Base-by-base conservation (phyloP, 2,797 vertebrate genomes). In the Lerista edwardsae region DNA sequence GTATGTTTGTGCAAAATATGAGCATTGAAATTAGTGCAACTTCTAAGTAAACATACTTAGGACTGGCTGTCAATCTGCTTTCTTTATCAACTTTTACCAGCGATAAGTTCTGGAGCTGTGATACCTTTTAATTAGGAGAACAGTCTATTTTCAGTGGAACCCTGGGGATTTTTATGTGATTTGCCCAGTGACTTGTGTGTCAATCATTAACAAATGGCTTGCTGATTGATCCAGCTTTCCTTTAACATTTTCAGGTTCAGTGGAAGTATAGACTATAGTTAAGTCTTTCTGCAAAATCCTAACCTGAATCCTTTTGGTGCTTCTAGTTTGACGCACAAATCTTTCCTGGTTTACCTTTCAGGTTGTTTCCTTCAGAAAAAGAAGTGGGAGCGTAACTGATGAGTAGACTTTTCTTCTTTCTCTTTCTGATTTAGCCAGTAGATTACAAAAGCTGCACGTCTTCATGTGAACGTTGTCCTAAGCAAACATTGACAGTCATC, bases 141-240 rank as follows among this genome's bases (percentile, higher is more conserved):
- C 27, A 19, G 75, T 61, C 51, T 75, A 75, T 59, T 27, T 59
- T 64, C 34, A 44, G 3, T 68, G 62, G 67, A 75, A 41, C 15
- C 29, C 19, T 80, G 31, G 1, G 78, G 36, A 3, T 59, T 14
- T n/a, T 85, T 75, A 47, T 72, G 29, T 68, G 36, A 2, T 55
- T 83, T 80, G 62, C 29, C n/a, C 39, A 41, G 61, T 47, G 62
- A 47, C 14, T 39, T n/a, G 27, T 75, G 84, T 75, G 73, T 75
- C 47, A 75, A 31, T 71, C 36, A 71, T 71, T 71, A 71, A 71
- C 41, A 23, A 11, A 71, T 4, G 67, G 36, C 36, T 39, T 71
- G 17, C 8, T 41, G 34, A 3, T 41, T 27, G 36, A 39, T 41
- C 68, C 68, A 71, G 10, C 36, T 69, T 71, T 71, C 36, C 41